Evolutionary conservation across 2,888 invertebrate genomes (phyloP), one percentile per base, ranked within the genome.

Genomic region (Slavum lentiscoides): DNA sequence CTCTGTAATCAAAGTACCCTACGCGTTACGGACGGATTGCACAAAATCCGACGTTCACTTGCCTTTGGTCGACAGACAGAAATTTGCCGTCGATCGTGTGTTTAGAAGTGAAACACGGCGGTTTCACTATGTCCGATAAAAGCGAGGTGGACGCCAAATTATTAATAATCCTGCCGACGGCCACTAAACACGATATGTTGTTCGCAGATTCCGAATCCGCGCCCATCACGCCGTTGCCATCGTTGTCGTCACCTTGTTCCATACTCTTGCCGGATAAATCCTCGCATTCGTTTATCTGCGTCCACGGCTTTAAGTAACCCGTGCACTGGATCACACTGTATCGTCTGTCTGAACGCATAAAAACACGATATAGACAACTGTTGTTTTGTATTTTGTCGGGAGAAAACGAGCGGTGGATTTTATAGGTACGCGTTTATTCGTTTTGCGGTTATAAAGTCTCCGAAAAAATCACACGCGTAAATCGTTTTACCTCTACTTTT

Each of bases 1-100:
- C 95, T 86, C 96, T 95, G 88, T 49, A 87, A 86, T 17, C 15
- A 9, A 64, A 0, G 8, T 6, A 3, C 9, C 30, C 30, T 30
- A 1, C 49, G 15, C 49, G 9, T n/a, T 6, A 70, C 15, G 59
- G n/a, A 70, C n/a, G 9, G 8, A n/a, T 70, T 1, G 19, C 19
- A 9, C 9, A 19, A 23, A 6, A 19, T 21, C 8, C 21, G 58
- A 39, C 0, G 5, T 58, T 1, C 3, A 9, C 13, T 21, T 84
- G 94, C 95, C 94, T 92, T 87, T 96, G 96, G 86, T 97, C 97
- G 7, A 96, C 93, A 86, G 94, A 96, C 6, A 95, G 88, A 87
- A 96, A 96, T 87, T 96, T 97, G 8, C 96, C 96, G 86, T 97
- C 97, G 75, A 93, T 90, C 0, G 95, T 92, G 86, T 96, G 95